phyloP scores from a whole-genome alignment of 2,888 invertebrate genomes.

The Cheilosia pagana region DNA sequence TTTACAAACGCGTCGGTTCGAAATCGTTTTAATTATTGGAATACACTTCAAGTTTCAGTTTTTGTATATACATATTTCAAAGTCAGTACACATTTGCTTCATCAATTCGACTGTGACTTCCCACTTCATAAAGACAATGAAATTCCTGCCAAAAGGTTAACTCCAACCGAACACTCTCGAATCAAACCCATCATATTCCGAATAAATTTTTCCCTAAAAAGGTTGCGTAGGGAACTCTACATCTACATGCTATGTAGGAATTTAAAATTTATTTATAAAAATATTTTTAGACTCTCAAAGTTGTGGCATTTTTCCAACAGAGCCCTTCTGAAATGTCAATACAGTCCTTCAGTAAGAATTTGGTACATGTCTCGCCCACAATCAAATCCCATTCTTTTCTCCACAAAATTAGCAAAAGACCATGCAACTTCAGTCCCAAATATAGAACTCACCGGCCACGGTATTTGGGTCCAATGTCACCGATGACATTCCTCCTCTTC shows the following conservation, averaged over 20 bases:
- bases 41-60: too few species aligned
- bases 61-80: too few species aligned
- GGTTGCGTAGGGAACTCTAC: not conserved
- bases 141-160: not conserved
- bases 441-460: not conserved
- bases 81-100: too few species aligned
- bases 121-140: not conserved
- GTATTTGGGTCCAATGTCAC: constrained; percentile 26
- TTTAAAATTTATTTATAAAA: not conserved
- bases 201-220: too few species aligned
- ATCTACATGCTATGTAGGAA: too few species aligned
- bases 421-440: not conserved
- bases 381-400: too few species aligned
- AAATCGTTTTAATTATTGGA: too few species aligned
- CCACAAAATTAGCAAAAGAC: too few species aligned
- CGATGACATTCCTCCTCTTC: not conserved
- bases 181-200: too few species aligned
- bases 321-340: not conserved
- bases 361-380: not conserved
- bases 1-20: too few species aligned
- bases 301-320: not conserved
- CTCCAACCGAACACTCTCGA: not conserved
- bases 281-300: not conserved
- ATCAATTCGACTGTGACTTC: too few species aligned
- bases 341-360: not conserved